Evolutionary conservation across 1,140 invertebrate genomes (phyloP).

Genomic region (Pseudomyrmex dendroicus): DNA sequence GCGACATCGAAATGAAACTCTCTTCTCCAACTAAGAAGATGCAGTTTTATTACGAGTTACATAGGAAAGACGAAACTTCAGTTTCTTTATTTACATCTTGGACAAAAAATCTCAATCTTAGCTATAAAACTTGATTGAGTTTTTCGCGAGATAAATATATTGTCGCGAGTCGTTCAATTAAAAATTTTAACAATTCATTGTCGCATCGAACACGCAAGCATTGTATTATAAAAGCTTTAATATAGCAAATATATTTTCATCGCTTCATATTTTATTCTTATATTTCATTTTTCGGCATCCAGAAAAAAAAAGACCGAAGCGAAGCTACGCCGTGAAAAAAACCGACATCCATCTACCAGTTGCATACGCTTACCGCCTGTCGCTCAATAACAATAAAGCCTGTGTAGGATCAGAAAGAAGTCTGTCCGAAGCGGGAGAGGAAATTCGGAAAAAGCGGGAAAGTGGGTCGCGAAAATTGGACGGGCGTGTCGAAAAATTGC

Average conservation of each 20-base stretch:
- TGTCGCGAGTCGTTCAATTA: neutral
- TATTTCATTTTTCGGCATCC: neutral
- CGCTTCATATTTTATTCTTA: conserved; percentile 12
- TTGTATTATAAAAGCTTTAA: neutral
- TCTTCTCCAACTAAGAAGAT: neutral
- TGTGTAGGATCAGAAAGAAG: conserved; percentile 15
- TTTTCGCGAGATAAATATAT: too few species aligned
- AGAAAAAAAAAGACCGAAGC: neutral
- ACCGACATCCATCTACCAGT: conserved; percentile 44
- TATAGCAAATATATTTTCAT: neutral
- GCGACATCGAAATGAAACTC: conserved; percentile 14
- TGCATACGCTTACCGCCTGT: conserved; percentile 38
- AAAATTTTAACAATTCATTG: too few species aligned
- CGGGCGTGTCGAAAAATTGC: conserved; percentile 49
- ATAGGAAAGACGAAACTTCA: neutral
- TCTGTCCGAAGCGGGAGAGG: neutral
- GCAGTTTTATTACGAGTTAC: conserved; percentile 1
- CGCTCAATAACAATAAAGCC: conserved; percentile 51
- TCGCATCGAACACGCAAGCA: neutral
- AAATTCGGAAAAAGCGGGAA: conserved; percentile 45
- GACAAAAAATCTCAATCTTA: too few species aligned
- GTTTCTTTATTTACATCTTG: too few species aligned
- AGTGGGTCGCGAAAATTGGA: conserved; percentile 51
- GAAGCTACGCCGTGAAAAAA: conserved; percentile 4
- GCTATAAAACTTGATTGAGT: too few species aligned